Base-by-base conservation (phyloP, 2,888 invertebrate species). In the Yponomeuta sedellus region DNA sequence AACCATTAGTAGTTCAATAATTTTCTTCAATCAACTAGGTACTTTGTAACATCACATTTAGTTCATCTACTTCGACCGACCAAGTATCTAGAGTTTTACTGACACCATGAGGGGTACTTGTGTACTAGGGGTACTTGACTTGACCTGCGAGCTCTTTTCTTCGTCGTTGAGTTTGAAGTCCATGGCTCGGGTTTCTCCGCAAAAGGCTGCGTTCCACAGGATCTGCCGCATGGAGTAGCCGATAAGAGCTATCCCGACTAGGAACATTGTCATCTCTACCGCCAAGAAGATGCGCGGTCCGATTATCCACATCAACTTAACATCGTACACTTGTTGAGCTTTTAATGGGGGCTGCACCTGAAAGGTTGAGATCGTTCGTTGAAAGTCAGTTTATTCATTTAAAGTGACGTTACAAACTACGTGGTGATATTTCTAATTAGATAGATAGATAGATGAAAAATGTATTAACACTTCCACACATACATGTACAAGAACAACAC, bases 301-400 rank as follows among this genome's bases (percentile, higher is more conserved):
- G 39, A 74, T 71, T 8, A 76, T 67, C 71, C 83, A 80, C 2
- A 82, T 72, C 11, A 78, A 63, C 67, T 74, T 74, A 52, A 86
- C 71, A 3, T 75, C 69, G 0, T 68, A 64, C 65, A 77, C 76
- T 1, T 73, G 73, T 2, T 73, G 67, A 6, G 78, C 78, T 11
- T 74, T 69, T 11, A 85, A 67, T 34, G 78, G 77, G n/a, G 82
- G 81, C 67, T 83, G 82, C 0, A 72, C 71, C 88, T 88, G 77
- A 4, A 80, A 81, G 59, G 10, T n/a, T 5, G 19, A 59, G 22
- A 59, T 12, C 10, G 1, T 59, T 19, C 3, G 59, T 59, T 59
- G 6, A 22, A 22, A 25, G 25, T 25, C 25, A 25, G 25, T 25
- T 25, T 25, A 25, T 25, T 25, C 2, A 25, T 2, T 25, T 25